Evolutionary conservation across 2,888 invertebrate species (phyloP).

Genomic region (Agrochola circellaris): DNA sequence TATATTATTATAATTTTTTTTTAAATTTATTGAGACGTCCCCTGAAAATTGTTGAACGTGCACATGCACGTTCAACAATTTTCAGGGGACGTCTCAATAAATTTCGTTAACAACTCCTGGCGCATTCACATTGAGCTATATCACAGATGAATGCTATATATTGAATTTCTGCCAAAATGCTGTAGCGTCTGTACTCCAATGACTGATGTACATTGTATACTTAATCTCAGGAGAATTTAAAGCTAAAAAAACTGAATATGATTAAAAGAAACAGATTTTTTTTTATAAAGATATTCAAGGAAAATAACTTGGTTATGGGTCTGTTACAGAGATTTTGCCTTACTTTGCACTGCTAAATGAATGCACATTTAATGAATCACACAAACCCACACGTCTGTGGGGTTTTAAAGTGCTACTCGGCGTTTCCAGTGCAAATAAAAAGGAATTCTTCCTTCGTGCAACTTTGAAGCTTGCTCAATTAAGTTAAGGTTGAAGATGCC

Average conservation of each 20-base stretch:
- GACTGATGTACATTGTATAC: background rate
- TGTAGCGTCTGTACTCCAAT: background rate
- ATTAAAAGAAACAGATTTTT: background rate
- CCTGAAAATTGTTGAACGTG: too few relatives aligned
- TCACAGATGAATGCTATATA: background rate
- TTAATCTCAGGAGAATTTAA: background rate
- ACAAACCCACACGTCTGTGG: conserved; percentile 1
- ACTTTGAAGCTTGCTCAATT: conserved; percentile 28
- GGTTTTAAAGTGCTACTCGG: background rate
- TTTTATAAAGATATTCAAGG: background rate
- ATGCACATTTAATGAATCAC: conserved; percentile 35
- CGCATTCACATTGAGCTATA: conserved; percentile 39
- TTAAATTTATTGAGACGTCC: too few relatives aligned
- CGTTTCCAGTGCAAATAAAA: conserved; percentile 17
- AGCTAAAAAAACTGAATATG: background rate
- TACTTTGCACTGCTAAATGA: background rate
- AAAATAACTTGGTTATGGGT: background rate
- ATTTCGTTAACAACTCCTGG: conserved; percentile 22
- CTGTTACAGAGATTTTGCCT: background rate
- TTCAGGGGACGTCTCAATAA: conserved; percentile 1
- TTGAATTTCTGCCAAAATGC: conserved; percentile 2
- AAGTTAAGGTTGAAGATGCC: conserved; percentile 36
- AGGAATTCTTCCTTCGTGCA: conserved; percentile 2
- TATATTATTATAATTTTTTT: too few relatives aligned
- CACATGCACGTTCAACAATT: background rate